These are phyloP conservation scores for Aphelocoma coerulescens DNA, from an alignment of 2,113 vertebrate genomes.

Conservation along the genomic window DNA sequence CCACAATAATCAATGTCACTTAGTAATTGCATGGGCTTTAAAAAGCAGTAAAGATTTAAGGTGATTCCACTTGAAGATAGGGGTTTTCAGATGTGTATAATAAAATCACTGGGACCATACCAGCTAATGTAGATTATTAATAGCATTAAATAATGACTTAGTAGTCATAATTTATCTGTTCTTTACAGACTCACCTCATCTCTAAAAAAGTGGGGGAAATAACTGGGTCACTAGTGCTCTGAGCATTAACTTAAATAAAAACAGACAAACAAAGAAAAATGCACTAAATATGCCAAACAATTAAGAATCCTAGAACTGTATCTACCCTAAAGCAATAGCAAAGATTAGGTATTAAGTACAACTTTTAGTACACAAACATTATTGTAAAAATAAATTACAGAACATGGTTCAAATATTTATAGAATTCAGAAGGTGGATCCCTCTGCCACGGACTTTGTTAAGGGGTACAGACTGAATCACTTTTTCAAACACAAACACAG, in stretches of 20 bases:
- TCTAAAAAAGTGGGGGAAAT: not conserved
- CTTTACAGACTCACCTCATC: not conserved
- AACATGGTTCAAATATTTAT: not conserved
- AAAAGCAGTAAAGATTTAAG: not conserved
- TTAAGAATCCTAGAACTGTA: not conserved
- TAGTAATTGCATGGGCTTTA: not conserved
- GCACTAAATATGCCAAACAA: not conserved
- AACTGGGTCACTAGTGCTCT: not conserved
- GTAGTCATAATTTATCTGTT: not conserved
- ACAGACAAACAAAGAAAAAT: not conserved
- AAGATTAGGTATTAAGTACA: not conserved
- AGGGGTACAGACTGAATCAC: not conserved
- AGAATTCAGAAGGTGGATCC: not conserved
- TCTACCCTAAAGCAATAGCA: not conserved
- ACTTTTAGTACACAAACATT: not conserved
- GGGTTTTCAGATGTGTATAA: not conserved
- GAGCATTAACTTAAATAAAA: not conserved
- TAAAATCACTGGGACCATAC: not conserved
- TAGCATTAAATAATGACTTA: not conserved
- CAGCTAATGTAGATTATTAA: not conserved
- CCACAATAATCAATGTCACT: not conserved
- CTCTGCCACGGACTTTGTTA: not conserved
- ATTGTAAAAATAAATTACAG: not conserved
- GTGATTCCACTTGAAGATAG: not conserved
- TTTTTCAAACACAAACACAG: not conserved